phyloP scores from a whole-genome alignment of 2,888 invertebrate genomes.

The Drosophila kuntzei region DNA sequence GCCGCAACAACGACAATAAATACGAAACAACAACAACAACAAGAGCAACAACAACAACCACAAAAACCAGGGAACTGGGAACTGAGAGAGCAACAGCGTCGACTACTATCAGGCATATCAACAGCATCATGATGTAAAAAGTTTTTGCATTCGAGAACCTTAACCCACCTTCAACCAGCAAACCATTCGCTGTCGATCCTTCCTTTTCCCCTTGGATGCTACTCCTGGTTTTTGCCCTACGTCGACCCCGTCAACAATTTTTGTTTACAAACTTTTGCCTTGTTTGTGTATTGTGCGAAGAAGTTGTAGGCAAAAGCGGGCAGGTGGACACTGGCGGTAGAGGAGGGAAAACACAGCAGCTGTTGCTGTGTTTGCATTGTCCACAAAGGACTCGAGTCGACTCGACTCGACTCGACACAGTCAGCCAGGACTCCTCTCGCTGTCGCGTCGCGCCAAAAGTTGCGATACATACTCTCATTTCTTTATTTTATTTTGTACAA shows the following conservation, averaged over 20 bases:
- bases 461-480: conserved; percentile 50
- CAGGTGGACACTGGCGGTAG: conserved; percentile 29
- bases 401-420: conserved; percentile 15
- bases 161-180: conserved; percentile 56
- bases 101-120: conserved; percentile 69
- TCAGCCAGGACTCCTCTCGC: conserved; percentile 5
- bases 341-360: conserved; percentile 33
- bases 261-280: conserved; percentile 82
- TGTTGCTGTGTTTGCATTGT: conserved; percentile 62
- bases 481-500: conserved; percentile 7
- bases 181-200: conserved; percentile 25
- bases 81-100: conserved; percentile 34
- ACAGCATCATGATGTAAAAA: conserved; percentile 82
- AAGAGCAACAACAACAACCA: conserved; percentile 23
- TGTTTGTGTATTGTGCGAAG: conserved; percentile 72
- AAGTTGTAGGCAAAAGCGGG: conserved; percentile 32
- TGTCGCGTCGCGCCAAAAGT: conserved; percentile 68
- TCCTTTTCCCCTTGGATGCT: neutral
- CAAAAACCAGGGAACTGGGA: conserved; percentile 9
- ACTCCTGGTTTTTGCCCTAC: conserved; percentile 25
- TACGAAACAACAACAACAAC: conserved; percentile 58
- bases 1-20: conserved; percentile 73
- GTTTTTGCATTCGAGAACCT: conserved; percentile 65
- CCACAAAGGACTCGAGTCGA: conserved; percentile 64
- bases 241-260: conserved; percentile 73